phyloP scores from a whole-genome alignment of 2,797 vertebrate species.

The Ibycter americanus region DNA sequence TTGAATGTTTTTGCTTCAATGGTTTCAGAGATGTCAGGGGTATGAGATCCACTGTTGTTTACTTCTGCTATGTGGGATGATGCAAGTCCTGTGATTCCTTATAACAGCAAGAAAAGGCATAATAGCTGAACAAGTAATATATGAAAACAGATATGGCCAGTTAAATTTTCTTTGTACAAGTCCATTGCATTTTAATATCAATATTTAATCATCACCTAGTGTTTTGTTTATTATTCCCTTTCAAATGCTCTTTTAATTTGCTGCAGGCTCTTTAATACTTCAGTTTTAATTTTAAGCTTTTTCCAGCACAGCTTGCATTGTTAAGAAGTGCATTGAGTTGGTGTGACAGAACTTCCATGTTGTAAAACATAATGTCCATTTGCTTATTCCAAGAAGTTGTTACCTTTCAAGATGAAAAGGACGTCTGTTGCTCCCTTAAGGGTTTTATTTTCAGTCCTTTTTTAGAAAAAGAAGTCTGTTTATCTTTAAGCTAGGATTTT shows the following conservation, averaged over 20 bases:
- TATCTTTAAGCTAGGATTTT: not conserved
- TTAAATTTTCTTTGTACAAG: not conserved
- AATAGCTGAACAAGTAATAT: not conserved
- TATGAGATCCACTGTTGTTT: slow-evolving; percentile 3
- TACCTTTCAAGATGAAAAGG: not conserved
- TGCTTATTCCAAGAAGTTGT: not conserved
- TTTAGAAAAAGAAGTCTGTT: not conserved
- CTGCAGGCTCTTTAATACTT: not conserved
- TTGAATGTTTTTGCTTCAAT: not conserved
- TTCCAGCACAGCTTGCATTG: not conserved
- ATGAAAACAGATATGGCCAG: not conserved
- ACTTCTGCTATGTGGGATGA: not conserved
- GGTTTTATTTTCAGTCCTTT: not conserved
- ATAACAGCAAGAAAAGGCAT: not conserved
- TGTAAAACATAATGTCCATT: not conserved
- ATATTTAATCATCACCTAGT: not conserved
- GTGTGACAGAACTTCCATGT: not conserved
- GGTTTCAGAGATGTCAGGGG: not conserved
- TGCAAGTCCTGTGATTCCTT: not conserved
- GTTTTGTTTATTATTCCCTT: not conserved
- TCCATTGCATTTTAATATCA: not conserved
- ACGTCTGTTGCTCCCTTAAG: not conserved
- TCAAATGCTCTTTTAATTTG: not conserved
- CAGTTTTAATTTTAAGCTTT: not conserved
- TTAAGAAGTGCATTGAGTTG: not conserved